Evolutionary conservation across 1,140 invertebrate genomes (phyloP).

Genomic region (Drosophila burlai): DNA sequence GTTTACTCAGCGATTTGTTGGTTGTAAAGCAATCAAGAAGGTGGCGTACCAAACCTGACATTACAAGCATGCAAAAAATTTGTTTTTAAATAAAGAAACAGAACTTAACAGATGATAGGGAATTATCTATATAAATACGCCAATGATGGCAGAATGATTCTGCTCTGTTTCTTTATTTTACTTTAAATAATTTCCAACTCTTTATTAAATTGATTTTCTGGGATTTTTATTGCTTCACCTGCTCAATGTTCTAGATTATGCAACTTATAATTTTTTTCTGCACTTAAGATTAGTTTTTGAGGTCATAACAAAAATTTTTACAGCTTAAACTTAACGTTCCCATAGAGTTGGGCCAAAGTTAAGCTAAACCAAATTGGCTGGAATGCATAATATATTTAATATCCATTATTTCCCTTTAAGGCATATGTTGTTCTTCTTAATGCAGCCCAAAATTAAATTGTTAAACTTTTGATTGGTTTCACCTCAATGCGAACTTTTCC

Average conservation of each 20-base stretch:
- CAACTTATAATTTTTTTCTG: neutral
- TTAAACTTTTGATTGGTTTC: constrained; percentile 37
- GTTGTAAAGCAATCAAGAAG: neutral
- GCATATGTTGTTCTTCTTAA: neutral
- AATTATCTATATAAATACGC: neutral
- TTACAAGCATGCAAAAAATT: neutral
- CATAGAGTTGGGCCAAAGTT: neutral
- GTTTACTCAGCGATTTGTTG: neutral
- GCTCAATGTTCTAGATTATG: neutral
- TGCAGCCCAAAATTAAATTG: constrained; percentile 1
- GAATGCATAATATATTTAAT: neutral
- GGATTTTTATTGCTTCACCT: neutral
- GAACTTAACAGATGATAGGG: neutral
- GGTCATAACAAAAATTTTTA: neutral
- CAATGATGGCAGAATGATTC: neutral
- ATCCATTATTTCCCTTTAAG: neutral
- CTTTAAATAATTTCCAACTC: neutral
- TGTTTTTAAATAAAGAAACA: neutral
- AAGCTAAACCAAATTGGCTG: neutral
- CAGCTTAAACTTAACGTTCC: neutral
- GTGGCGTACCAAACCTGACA: neutral
- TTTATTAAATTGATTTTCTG: neutral
- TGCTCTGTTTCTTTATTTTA: neutral
- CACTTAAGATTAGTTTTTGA: neutral
- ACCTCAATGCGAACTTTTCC: constrained; percentile 1